These are phyloP conservation scores for Tachysurus vachellii DNA, from an alignment of 2,113 vertebrate species.

Conservation along the genomic window DNA sequence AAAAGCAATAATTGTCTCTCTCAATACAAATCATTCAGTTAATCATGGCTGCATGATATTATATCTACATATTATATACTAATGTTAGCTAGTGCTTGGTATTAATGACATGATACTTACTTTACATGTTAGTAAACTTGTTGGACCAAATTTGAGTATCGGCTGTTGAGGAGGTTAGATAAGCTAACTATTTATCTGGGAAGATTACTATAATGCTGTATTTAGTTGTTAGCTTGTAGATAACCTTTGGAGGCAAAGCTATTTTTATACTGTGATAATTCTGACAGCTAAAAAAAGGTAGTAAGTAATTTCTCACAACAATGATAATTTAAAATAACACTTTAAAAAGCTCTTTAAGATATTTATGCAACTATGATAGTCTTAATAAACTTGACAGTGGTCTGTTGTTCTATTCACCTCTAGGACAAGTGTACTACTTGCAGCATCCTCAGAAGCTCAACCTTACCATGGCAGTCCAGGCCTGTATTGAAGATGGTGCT, in stretches of 20 bases:
- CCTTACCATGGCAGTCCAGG: constrained; percentile 74
- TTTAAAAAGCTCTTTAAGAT: not conserved
- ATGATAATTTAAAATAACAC: not conserved
- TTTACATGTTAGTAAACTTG: not conserved
- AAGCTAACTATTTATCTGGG: not conserved
- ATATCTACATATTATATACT: not conserved
- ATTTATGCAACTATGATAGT: not conserved
- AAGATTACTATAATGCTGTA: constrained; percentile 5
- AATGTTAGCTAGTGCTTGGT: not conserved
- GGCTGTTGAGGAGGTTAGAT: not conserved
- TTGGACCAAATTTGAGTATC: not conserved
- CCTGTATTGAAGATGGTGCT: constrained; percentile 70
- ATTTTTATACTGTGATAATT: not conserved
- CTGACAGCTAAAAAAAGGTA: not conserved
- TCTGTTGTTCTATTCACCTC: constrained; percentile 11
- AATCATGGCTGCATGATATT: not conserved
- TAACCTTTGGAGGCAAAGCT: not conserved
- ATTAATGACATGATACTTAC: not conserved
- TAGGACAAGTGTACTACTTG: constrained; percentile 84
- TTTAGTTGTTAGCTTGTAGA: not conserved
- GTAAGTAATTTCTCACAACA: not conserved
- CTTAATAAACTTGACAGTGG: not conserved
- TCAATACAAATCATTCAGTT: not conserved
- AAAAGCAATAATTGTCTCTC: not conserved
- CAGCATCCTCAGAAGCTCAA: constrained; percentile 69